Conservation (phyloP, 1,140 invertebrate genomes). For the Ganaspis sp. region DNA sequence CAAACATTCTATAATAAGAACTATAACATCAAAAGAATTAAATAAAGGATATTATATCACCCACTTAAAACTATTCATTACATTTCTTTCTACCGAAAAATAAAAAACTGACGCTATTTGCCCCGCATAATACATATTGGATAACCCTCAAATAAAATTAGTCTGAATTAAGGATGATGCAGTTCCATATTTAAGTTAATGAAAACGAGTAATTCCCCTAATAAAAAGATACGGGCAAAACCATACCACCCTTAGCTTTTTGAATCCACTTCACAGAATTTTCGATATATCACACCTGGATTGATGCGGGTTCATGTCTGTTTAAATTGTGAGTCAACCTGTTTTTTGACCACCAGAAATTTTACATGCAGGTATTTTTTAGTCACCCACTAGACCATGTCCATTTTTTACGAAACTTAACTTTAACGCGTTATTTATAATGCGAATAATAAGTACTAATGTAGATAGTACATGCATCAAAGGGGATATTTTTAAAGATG, state of each 20-base stretch:
- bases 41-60: not conserved
- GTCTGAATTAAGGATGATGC: not conserved
- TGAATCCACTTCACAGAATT: not conserved
- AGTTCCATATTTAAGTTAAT: not conserved
- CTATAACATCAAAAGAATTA: too few species aligned
- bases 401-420: not conserved
- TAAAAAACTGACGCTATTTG: not conserved
- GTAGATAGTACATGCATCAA: too few species aligned
- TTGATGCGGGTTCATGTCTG: not conserved
- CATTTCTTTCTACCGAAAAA: too few species aligned
- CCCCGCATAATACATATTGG: not conserved
- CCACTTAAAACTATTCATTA: not conserved
- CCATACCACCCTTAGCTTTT: not conserved
- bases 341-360: conserved; percentile 1
- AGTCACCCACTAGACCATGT: not conserved
- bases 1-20: too few species aligned
- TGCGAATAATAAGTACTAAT: too few species aligned
- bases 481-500: too few species aligned
- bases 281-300: not conserved
- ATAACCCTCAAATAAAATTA: not conserved
- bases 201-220: not conserved
- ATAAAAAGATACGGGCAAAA: not conserved
- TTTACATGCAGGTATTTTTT: conserved; percentile 3
- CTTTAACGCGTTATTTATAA: too few species aligned
- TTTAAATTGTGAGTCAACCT: not conserved